Evolutionary conservation across 2,888 invertebrate species (phyloP).

Genomic region (Cylloceria caligata): DNA sequence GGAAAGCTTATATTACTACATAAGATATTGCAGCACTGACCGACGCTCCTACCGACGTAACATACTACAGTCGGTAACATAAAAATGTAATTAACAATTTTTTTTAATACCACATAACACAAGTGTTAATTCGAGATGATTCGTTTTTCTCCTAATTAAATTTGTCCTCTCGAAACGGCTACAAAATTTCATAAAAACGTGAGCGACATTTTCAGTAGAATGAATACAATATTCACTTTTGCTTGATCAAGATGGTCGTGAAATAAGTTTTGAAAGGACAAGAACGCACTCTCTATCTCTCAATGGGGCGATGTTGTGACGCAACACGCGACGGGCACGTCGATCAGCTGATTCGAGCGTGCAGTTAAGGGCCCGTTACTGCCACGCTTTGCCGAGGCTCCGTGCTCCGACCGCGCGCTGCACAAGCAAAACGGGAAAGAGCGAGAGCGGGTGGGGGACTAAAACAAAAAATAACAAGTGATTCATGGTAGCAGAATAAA

Average conservation of each 20-base stretch:
- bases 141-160: too few species aligned
- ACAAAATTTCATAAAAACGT: too few species aligned
- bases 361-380: constrained; percentile 39
- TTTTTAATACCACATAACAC: too few species aligned
- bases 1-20: neutral
- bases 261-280: constrained; percentile 72
- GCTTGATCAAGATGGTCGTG: neutral
- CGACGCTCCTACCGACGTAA: too few species aligned
- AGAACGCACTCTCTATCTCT: constrained; percentile 6
- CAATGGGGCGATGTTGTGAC: constrained; percentile 32
- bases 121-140: too few species aligned
- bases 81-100: too few species aligned
- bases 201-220: too few species aligned
- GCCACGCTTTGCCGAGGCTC: neutral
- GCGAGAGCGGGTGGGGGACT: constrained; percentile 3
- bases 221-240: neutral
- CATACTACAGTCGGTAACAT: too few species aligned
- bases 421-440: neutral
- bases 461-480: neutral
- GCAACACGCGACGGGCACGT: constrained; percentile 31
- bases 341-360: constrained; percentile 61
- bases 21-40: too few species aligned
- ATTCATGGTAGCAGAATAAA: neutral
- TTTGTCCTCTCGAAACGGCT: too few species aligned
- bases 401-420: neutral